Percentiles rank a stretch among this genome's conserved stretches.
Evolutionary conservation across 2,113 vertebrate species (phyloP).

Genomic region (Condylura cristata): DNA sequence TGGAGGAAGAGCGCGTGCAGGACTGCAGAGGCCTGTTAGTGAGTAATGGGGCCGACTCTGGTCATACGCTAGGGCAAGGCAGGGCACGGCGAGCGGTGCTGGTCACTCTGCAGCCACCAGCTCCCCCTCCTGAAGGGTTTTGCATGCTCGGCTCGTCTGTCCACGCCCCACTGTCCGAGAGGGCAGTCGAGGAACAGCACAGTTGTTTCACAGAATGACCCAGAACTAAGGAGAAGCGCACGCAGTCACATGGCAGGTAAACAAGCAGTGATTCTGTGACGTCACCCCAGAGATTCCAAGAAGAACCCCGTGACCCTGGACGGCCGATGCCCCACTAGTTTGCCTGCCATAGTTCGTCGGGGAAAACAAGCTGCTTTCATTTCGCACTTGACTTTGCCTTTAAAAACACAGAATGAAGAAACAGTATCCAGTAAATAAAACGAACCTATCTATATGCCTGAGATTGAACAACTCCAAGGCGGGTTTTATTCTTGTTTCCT

Average conservation of each 20-base stretch:
- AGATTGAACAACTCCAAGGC: not conserved
- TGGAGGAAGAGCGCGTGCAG: not conserved
- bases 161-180: rapidly evolving
- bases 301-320: rapidly evolving
- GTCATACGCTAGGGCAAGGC: not conserved
- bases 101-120: not conserved
- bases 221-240: not conserved
- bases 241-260: not conserved
- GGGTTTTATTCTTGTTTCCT: not conserved
- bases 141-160: not conserved
- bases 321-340: not conserved
- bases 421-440: not conserved
- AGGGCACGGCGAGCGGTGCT: rapidly evolving
- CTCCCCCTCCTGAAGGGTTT: not conserved
- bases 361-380: not conserved
- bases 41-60: not conserved
- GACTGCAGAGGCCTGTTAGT: not conserved
- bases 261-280: not conserved
- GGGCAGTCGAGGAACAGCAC: not conserved
- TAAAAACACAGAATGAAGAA: not conserved
- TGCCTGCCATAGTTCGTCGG: not conserved
- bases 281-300: not conserved
- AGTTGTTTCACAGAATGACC: not conserved
- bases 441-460: too few relatives aligned
- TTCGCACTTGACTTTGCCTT: not conserved